A percentile compares a stretch with the other conserved stretches of the same genome.
Conservation (phyloP, 2,113 vertebrate genomes). For the Vombatus ursinus region DNA sequence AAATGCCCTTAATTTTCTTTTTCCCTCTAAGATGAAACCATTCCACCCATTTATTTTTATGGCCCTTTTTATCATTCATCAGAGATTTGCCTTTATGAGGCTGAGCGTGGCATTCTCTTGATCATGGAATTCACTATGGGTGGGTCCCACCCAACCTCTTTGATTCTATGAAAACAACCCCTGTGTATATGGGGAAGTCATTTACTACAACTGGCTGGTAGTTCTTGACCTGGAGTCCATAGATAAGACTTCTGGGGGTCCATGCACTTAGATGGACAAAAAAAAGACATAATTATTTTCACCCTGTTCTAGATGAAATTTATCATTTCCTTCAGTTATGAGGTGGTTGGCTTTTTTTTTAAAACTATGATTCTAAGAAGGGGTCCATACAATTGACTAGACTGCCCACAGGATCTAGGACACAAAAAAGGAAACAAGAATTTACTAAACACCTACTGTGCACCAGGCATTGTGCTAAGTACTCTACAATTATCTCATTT, state of each 20-base stretch:
- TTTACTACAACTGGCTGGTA: not conserved
- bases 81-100: slow-evolving; percentile 67
- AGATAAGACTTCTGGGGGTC: not conserved
- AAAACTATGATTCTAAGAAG: not conserved
- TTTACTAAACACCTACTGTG: not conserved
- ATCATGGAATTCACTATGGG: slow-evolving; percentile 51
- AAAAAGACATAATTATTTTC: not conserved
- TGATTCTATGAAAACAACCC: not conserved
- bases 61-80: slow-evolving; percentile 75
- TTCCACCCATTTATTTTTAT: slow-evolving; percentile 77
- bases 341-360: not conserved
- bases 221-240: not conserved
- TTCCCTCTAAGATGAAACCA: slow-evolving; percentile 65
- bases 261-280: not conserved
- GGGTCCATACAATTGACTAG: not conserved
- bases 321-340: not conserved
- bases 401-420: not conserved
- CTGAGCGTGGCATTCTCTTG: slow-evolving; percentile 54
- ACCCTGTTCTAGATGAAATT: not conserved
- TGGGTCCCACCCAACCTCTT: not conserved
- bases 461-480: not conserved
- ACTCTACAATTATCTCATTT: not conserved
- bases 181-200: not conserved
- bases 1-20: slow-evolving; percentile 28
- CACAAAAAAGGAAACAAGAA: not conserved